Percentiles rank a stretch among this genome's conserved stretches.
These are phyloP conservation scores for Zapornia atra DNA, from an alignment of 2,113 vertebrate species.

Conservation along the genomic window DNA sequence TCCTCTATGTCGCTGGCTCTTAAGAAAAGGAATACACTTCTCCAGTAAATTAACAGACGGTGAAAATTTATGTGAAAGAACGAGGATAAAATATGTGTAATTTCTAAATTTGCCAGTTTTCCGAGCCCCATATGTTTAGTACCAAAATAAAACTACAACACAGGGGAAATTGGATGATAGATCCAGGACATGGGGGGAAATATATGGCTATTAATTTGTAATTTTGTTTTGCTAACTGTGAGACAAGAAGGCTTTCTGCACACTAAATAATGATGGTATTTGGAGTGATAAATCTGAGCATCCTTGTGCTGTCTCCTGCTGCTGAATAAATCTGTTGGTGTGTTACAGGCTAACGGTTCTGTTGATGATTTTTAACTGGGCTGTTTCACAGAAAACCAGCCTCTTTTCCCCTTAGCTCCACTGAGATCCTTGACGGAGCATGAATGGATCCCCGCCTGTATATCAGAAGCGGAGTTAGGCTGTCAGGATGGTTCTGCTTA, in stretches of 20 bases:
- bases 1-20: neutral
- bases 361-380: slow-evolving; percentile 42
- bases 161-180: slow-evolving; percentile 19
- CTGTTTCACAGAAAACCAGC: neutral
- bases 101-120: slow-evolving; percentile 35
- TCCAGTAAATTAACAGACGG: neutral
- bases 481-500: slow-evolving; percentile 39
- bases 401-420: neutral
- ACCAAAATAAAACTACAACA: slow-evolving; percentile 63
- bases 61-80: neutral
- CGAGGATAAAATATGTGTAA: neutral
- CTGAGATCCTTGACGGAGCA: neutral
- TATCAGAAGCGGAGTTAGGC: slow-evolving; percentile 24
- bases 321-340: slow-evolving; percentile 49
- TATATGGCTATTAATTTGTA: slow-evolving; percentile 65
- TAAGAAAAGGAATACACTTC: neutral
- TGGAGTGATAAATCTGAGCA: slow-evolving; percentile 58
- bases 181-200: slow-evolving; percentile 37
- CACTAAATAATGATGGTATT: slow-evolving; percentile 56
- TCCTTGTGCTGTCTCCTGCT: slow-evolving; percentile 59
- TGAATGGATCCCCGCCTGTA: neutral
- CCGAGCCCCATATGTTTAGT: slow-evolving; percentile 35
- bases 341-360: slow-evolving; percentile 27
- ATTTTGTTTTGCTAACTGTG: slow-evolving; percentile 67
- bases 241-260: slow-evolving; percentile 36